Evolutionary conservation across 2,797 vertebrate species (phyloP), one percentile per base, ranked within the genome.

Genomic region (Semotilus atromaculatus): DNA sequence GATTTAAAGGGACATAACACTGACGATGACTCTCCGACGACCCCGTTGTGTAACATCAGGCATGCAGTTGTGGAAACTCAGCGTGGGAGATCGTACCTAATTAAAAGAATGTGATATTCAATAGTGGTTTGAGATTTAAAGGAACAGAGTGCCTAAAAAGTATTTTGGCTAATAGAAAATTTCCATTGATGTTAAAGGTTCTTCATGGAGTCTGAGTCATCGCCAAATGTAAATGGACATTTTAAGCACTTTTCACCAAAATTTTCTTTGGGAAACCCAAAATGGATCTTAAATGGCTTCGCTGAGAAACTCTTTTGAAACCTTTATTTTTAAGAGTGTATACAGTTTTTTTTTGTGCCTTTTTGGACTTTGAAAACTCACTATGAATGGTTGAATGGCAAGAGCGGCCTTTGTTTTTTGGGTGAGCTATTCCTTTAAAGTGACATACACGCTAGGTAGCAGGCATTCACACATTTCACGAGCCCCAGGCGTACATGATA

Each of bases 1-100:
- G 86, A 89, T 89, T 86, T 85, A 89, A 80, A 26, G 62, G 85
- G 75, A 77, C 78, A 74, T 73, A 87, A 58, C 73, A 80, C 76
- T 81, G 88, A 71, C 72, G 62, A 82, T 75, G 66, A 38, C 77
- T 71, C 66, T 78, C 72, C 53, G 60, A 85, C 43, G 74, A 84
- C 83, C 74, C 73, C 40, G 26, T 68, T 80, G 85, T 78, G 83
- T 43, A 60, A 83, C 73, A 67, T 53, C 64, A 80, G 40, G 82
- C 31, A 81, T 62, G 81, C 29, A 58, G 80, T 87, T 62, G 51
- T 71, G 75, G 68, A 45, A 72, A 85, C 66, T 51, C 48, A 4
- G 80, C 29, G 67, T 43, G 68, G 48, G 68, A 81, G 67, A 72
- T 72, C n/a, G 8, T 19, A 19, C 21, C 36, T 71, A 45, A 83